Base-by-base conservation (phyloP, 2,888 invertebrate genomes). In the Cremastinae sp. region DNA sequence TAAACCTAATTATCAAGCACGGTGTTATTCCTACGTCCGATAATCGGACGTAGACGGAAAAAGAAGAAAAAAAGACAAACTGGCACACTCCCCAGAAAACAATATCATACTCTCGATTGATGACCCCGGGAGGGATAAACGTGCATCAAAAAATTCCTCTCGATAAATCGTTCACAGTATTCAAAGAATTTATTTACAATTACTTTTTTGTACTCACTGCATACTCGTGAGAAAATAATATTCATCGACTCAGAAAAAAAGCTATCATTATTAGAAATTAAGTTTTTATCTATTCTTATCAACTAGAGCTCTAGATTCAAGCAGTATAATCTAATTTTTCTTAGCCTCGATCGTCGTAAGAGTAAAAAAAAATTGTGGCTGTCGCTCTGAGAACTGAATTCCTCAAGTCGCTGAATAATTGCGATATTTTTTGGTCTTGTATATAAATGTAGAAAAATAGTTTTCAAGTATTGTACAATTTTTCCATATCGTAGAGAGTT, bases 181-280 rank as follows among this genome's bases (percentile, higher is more conserved):
- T 59, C 47, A 47, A 59, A 45, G 64, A 53, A 73, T 76, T 76
- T 76, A 76, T 76, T 76, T 76, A 76, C 73, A 76, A 73, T 73
- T 64, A n/a, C n/a, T n/a, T 37, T 16, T 47, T 62, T 28, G 16
- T 66, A 10, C 41, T 55, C 28, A 16, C 35, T 18, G 10, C 7
- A 10, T 18, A 28, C 10, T 55, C 49, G 16, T 18, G 18, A 8
- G 18, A 18, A 16, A 5, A 12, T 16, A 37, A 18, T 41, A 51
- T 51, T 28, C 28, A 5, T 28, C 28, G 5, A 61, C 16, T 70
- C 35, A 14, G 16, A 16, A 41, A 18, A 9, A 18, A 16, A 16
- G 43, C 35, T 43, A 47, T n/a, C 16, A 35, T 59, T 45, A 47
- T 12, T n/a, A n/a, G n/a, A n/a, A 35, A 41, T 41, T n/a, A 14